A percentile compares a stretch with the other conserved stretches of the same genome.
Conservation (phyloP, 1,140 invertebrate genomes). For the Drosophila busckii region DNA sequence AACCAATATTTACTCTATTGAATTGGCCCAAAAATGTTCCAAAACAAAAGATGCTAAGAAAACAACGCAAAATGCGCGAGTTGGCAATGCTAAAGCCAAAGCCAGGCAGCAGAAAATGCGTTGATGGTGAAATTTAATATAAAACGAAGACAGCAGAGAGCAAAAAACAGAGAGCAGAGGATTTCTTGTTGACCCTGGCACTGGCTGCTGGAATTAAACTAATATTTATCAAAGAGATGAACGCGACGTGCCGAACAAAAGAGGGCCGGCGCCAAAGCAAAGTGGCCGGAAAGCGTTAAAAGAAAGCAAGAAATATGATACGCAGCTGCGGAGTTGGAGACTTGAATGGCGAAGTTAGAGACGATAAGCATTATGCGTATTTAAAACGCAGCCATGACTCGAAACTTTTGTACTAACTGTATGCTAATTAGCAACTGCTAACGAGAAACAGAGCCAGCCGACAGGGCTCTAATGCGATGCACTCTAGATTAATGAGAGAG, state of each 20-base stretch:
- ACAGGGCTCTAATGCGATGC: conserved; percentile 15
- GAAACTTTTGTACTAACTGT: conserved; percentile 51
- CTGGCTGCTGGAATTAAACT: conserved; percentile 56
- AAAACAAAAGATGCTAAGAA: conserved; percentile 29
- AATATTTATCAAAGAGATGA: conserved; percentile 76
- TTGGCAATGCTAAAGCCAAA: conserved; percentile 8
- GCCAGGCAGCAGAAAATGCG: neutral
- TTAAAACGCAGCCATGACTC: conserved; percentile 12
- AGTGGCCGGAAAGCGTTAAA: conserved; percentile 13
- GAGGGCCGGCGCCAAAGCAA: conserved; percentile 51
- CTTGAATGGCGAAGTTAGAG: conserved; percentile 7
- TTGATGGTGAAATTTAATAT: too few species aligned
- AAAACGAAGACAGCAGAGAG: conserved; percentile 2
- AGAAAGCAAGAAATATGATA: conserved; percentile 25
- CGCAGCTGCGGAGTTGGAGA: too few species aligned
- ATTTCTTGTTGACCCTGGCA: conserved; percentile 24
- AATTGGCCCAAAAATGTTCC: conserved; percentile 18
- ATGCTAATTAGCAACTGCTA: conserved; percentile 69
- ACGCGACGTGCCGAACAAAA: conserved; percentile 66
- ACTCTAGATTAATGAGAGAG: too few species aligned
- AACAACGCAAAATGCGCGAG: conserved; percentile 21
- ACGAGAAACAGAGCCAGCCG: conserved; percentile 27
- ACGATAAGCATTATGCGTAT: conserved; percentile 1
- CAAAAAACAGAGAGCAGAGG: too few species aligned
- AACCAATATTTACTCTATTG: conserved; percentile 56